Conservation (phyloP, 2,888 invertebrate species). For the Malacosoma neustria region DNA sequence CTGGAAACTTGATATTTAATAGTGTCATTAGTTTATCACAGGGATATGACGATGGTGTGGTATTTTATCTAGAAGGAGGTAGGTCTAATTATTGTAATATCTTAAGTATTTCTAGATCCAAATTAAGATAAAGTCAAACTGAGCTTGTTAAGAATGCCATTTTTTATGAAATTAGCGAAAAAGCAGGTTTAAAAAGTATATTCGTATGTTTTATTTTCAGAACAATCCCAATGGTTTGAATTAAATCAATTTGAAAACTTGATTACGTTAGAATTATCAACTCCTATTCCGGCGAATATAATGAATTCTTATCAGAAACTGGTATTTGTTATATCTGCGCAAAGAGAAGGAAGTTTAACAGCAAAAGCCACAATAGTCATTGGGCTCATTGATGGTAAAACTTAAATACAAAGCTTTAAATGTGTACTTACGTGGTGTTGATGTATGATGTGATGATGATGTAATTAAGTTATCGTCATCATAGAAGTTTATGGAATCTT, state of each 20-base stretch:
- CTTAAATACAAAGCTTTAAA: too few relatives aligned
- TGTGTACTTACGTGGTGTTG: too few relatives aligned
- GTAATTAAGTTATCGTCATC: too few relatives aligned
- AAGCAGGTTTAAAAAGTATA: too few relatives aligned
- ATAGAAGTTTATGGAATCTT: conserved; percentile 7
- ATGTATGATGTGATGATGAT: too few relatives aligned
- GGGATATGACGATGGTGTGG: conserved; percentile 17
- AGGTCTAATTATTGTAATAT: too few relatives aligned
- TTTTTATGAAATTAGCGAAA: too few relatives aligned
- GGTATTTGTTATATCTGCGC: neutral
- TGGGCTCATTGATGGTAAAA: neutral
- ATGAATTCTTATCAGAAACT: neutral
- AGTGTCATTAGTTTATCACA: conserved; percentile 11
- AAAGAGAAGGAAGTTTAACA: conserved; percentile 1
- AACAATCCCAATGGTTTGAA: neutral
- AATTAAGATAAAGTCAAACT: too few relatives aligned
- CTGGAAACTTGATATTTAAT: conserved; percentile 10
- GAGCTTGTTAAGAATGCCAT: too few relatives aligned
- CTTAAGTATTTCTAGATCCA: too few relatives aligned
- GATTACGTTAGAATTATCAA: neutral
- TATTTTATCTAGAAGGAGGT: conserved; percentile 24
- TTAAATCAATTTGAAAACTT: neutral
- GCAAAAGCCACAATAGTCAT: neutral
- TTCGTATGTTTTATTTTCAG: neutral
- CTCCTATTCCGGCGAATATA: neutral